Percentiles rank a stretch among this genome's conserved stretches.
Conservation (phyloP, 2,113 vertebrate species). For the Isichthys henryi region DNA sequence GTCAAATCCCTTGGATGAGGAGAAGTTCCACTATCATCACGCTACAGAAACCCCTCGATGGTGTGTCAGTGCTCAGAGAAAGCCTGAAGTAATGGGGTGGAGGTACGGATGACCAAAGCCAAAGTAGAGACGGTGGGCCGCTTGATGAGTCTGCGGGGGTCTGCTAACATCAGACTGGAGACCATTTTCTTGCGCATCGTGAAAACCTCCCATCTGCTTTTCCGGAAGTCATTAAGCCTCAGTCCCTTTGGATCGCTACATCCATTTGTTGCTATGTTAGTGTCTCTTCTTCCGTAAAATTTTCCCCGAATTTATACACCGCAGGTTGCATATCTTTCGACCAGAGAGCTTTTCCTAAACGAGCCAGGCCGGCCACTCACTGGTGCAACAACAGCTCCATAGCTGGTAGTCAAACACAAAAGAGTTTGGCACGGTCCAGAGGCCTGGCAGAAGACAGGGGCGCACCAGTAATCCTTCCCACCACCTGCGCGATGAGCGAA, state of each 20-base stretch:
- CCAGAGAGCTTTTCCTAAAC: neutral
- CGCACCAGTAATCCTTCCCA: neutral
- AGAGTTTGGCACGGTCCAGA: neutral
- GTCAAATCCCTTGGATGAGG: neutral
- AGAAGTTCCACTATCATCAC: neutral
- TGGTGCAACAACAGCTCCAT: neutral
- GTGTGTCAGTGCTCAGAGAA: neutral
- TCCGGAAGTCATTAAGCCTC: neutral
- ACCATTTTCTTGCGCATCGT: neutral
- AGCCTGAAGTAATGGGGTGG: neutral
- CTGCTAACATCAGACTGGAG: neutral
- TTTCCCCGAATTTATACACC: neutral
- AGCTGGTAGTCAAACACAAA: neutral
- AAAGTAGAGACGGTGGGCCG: neutral
- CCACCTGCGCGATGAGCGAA: constrained; percentile 35
- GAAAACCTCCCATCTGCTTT: neutral
- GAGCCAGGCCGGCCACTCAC: neutral
- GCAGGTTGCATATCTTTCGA: neutral
- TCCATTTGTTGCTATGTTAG: neutral
- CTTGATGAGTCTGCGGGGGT: neutral
- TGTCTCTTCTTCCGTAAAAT: neutral
- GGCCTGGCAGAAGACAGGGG: neutral
- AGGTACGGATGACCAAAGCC: neutral
- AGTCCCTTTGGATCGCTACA: neutral
- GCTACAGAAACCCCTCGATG: neutral